phyloP scores from a whole-genome alignment of 1,140 invertebrate genomes.

The Dendroctonus ponderosae region DNA sequence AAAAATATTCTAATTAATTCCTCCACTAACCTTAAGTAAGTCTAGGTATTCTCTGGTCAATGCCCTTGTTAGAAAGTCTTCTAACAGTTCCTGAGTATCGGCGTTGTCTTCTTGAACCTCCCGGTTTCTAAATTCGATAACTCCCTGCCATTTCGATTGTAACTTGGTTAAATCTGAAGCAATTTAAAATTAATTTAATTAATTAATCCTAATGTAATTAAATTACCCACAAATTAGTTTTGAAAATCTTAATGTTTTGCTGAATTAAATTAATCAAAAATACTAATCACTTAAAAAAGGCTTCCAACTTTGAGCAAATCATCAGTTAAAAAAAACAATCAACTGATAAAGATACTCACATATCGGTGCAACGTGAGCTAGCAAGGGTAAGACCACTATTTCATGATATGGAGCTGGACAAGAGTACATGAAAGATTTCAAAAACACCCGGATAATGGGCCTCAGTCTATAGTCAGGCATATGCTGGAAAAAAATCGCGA shows the following conservation, averaged over 20 bases:
- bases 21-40: slow-evolving; percentile 60
- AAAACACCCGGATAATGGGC: slow-evolving; percentile 77
- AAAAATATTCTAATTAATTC: neutral
- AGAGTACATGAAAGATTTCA: slow-evolving; percentile 81
- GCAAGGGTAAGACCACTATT: slow-evolving; percentile 72
- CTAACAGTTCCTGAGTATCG: slow-evolving; percentile 82
- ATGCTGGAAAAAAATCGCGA: slow-evolving; percentile 48
- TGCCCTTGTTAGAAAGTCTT: slow-evolving; percentile 83
- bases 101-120: slow-evolving; percentile 73
- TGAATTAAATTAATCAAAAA: too few species aligned
- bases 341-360: slow-evolving; percentile 56
- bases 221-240: too few species aligned
- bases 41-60: slow-evolving; percentile 86
- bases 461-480: slow-evolving; percentile 84
- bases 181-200: slow-evolving; percentile 18
- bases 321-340: too few species aligned
- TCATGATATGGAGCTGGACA: slow-evolving; percentile 78
- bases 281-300: too few species aligned
- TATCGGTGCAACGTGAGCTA: slow-evolving; percentile 72
- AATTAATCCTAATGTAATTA: neutral
- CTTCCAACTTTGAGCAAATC: too few species aligned
- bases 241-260: too few species aligned
- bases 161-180: slow-evolving; percentile 71
- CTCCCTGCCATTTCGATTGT: slow-evolving; percentile 74
- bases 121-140: slow-evolving; percentile 68